These are phyloP conservation scores for Phyllostomus discolor DNA, from an alignment of 2,113 vertebrate species.

Conservation along the genomic window DNA sequence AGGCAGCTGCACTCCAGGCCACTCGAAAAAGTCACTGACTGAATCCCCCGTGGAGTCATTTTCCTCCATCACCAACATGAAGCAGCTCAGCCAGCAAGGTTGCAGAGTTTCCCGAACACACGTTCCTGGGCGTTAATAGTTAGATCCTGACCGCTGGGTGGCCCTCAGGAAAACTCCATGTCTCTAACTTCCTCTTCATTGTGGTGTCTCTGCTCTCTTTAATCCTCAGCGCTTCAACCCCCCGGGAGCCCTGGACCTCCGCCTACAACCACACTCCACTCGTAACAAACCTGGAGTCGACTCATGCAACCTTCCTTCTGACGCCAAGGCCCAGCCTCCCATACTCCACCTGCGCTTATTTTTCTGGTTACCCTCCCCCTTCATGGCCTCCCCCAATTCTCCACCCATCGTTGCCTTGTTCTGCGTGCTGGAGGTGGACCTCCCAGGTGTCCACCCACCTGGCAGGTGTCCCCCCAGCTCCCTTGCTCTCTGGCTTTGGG, in stretches of 20 bases:
- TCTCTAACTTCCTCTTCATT: not conserved
- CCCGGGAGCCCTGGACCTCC: no score
- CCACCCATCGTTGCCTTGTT: not conserved
- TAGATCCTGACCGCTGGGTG: not conserved
- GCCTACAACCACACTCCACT: not conserved
- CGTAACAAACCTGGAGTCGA: no score
- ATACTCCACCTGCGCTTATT: fast-evolving
- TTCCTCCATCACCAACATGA: not conserved
- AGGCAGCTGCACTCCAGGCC: not conserved
- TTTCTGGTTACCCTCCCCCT: not conserved
- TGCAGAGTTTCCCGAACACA: not conserved
- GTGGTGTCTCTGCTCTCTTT: not conserved
- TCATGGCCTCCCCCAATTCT: not conserved
- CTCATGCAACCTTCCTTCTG: constrained; percentile 10
- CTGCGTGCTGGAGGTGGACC: not conserved
- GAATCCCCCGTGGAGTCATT: not conserved
- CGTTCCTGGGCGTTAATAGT: not conserved
- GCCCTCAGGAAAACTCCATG: not conserved
- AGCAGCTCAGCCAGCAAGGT: not conserved
- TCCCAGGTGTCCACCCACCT: not conserved
- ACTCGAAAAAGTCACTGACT: not conserved
- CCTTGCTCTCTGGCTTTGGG: not conserved
- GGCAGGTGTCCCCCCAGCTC: not conserved
- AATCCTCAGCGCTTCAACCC: not conserved
- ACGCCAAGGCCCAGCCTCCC: no score